Evolutionary conservation across 1,140 invertebrate genomes (phyloP).

Genomic region (Mesaphorura yosii): DNA sequence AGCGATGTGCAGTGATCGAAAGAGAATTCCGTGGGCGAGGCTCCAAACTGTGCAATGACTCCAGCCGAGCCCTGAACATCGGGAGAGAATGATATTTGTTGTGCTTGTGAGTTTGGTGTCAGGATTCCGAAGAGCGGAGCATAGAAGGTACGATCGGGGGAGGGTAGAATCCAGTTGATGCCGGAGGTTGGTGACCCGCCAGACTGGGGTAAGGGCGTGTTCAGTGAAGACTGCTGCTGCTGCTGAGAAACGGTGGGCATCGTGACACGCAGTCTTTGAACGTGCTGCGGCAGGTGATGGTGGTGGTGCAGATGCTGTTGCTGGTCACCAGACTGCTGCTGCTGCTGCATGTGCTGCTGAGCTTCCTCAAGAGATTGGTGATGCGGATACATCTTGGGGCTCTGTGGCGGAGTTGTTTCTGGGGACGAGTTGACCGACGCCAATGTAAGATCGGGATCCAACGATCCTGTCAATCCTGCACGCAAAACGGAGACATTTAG

Average conservation of each 20-base stretch:
- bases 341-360: slow-evolving; percentile 38
- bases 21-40: slow-evolving; percentile 27
- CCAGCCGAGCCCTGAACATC: slow-evolving; percentile 20
- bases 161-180: slow-evolving; percentile 46
- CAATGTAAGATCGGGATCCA: slow-evolving; percentile 29
- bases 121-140: slow-evolving; percentile 45
- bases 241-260: slow-evolving; percentile 41
- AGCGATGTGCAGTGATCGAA: slow-evolving; percentile 32
- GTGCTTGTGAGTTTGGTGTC: slow-evolving; percentile 34
- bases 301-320: slow-evolving; percentile 33
- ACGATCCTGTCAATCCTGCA: slow-evolving; percentile 20
- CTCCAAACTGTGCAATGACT: slow-evolving; percentile 26
- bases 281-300: too few species aligned
- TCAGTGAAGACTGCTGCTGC: slow-evolving; percentile 24
- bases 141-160: slow-evolving; percentile 48
- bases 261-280: slow-evolving; percentile 34
- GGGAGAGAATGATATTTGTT: slow-evolving; percentile 34
- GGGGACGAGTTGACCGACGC: slow-evolving; percentile 21
- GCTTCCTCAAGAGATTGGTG: slow-evolving; percentile 53
- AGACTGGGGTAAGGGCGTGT: slow-evolving; percentile 28
- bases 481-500: too few species aligned
- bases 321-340: slow-evolving; percentile 35
- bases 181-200: slow-evolving; percentile 30
- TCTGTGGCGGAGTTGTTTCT: slow-evolving; percentile 21
- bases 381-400: slow-evolving; percentile 34